Evolutionary conservation across 2,113 vertebrate species (phyloP), one percentile per base, ranked within the genome.

Genomic region (Rostratula benghalensis): DNA sequence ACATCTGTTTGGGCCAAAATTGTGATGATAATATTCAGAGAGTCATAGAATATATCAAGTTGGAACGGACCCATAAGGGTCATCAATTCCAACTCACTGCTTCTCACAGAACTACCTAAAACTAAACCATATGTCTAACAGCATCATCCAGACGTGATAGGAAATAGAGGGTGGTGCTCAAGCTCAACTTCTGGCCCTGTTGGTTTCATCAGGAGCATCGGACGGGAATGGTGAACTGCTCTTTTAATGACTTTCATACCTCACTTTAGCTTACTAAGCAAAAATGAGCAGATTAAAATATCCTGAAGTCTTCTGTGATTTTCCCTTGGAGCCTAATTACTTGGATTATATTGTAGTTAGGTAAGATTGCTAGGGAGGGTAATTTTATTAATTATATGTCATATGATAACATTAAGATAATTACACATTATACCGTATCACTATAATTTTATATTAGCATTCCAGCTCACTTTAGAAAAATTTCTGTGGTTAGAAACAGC

Each of bases 1-100:
- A 28, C 45, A 50, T 33, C 4, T 25, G 31, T 23, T 14, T 5
- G 0, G 3, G 48, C 15, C 31, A 50, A 45, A 65, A 46, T 16
- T 1, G 11, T 5, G 11, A 35, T 4, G 20, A 3, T 7, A 74
- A 46, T 0, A 1, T 19, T 41, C 45, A 75, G 6, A 64, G 37
- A 30, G 20, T 41, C 61, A 64, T 7, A 13, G 37, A 41, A 30
- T 20, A 20, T 27, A 20, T 41, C 37, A 63, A 41, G 37, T 64
- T 64, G 39, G 37, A 64, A 28, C 18, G 17, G 27, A 64, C 27
- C 19, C 27, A 64, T 21, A 30, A 30, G 27, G 12, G 27, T 41
- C 39, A 20, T 21, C 13, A 18, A 64, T 18, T 64, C 61, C 61
- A 41, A 13, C 27, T 30, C 61, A 27, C 27, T 30, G 27, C 18